A percentile compares a stretch with the other conserved stretches of the same genome.
Evolutionary conservation across 2,113 vertebrate genomes (phyloP).

Genomic region (Helogale parvula): DNA sequence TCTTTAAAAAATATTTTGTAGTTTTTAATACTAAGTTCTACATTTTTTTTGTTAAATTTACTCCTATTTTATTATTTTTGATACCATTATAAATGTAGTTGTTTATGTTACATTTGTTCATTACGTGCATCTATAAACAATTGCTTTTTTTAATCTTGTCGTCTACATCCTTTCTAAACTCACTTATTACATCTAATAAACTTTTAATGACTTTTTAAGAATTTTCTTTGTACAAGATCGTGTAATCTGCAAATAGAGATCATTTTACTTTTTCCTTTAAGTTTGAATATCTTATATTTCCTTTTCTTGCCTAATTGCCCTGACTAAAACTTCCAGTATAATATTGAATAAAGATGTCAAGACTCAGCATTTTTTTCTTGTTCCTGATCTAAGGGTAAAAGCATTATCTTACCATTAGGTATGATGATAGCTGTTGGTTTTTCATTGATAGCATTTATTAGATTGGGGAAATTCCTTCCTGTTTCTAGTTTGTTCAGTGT

Average conservation of each 20-base stretch:
- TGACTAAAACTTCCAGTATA: background rate
- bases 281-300: background rate
- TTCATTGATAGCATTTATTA: background rate
- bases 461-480: background rate
- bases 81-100: background rate
- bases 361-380: background rate
- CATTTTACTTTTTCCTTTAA: background rate
- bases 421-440: background rate
- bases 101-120: constrained; percentile 29
- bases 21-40: background rate
- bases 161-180: background rate
- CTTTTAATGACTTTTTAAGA: background rate
- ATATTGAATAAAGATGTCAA: background rate
- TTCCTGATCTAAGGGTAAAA: background rate
- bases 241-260: background rate
- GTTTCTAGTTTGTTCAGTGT: background rate
- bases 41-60: background rate
- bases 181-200: background rate
- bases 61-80: constrained; percentile 12
- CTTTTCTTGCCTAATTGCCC: background rate
- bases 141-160: background rate
- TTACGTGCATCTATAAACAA: background rate
- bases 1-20: background rate
- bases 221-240: background rate
- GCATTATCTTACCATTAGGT: background rate